phyloP scores from a whole-genome alignment of 1,140 invertebrate species.

The Paracyclopina nana region DNA sequence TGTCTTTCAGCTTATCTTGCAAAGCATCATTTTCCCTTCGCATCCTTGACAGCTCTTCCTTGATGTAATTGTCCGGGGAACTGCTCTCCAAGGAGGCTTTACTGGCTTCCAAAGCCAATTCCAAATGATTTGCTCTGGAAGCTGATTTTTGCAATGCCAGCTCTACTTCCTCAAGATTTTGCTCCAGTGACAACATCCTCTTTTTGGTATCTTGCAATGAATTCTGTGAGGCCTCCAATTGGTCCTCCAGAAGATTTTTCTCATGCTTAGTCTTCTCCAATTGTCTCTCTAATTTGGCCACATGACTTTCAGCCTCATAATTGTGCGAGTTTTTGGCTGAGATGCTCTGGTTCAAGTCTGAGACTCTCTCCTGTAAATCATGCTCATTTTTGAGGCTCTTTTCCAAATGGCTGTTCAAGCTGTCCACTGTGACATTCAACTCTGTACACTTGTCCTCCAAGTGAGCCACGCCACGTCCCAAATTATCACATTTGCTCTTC shows the following conservation, averaged over 20 bases:
- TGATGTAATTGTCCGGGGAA: not conserved
- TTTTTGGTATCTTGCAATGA: not conserved
- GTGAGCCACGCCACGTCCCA: not conserved
- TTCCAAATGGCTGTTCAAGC: not conserved
- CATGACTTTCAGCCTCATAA: not conserved
- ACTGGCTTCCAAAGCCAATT: not conserved
- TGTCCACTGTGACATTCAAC: not conserved
- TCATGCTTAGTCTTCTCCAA: not conserved
- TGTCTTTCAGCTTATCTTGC: not conserved
- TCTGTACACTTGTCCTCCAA: not conserved
- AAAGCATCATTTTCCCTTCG: not conserved
- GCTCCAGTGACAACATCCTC: not conserved
- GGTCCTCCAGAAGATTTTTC: not conserved
- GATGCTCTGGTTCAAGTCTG: not conserved
- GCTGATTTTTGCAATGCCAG: not conserved
- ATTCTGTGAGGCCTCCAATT: not conserved
- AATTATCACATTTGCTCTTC: slow-evolving; percentile 1
- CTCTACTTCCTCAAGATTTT: not conserved
- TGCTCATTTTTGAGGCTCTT: not conserved
- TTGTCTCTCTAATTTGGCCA: not conserved
- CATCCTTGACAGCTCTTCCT: slow-evolving; percentile 1
- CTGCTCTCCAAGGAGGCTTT: not conserved
- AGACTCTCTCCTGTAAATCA: not conserved
- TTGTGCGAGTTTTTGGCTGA: not conserved
- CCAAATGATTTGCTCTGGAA: not conserved